Percentiles rank a stretch among this genome's conserved stretches.
Conservation (phyloP, 2,113 vertebrate species). For the Drymodes brunneopygia region DNA sequence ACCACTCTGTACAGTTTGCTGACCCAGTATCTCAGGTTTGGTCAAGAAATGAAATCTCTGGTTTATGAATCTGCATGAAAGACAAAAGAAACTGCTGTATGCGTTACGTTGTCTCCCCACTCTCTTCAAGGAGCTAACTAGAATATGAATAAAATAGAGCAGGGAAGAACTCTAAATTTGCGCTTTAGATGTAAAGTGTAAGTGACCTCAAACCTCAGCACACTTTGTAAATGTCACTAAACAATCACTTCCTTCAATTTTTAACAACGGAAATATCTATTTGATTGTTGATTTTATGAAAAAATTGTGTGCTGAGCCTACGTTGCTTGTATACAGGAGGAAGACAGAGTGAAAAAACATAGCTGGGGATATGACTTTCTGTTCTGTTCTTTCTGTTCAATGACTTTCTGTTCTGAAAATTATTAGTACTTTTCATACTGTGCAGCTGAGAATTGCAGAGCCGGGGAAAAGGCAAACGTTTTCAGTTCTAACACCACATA, state of each 20-base stretch:
- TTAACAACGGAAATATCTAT: not conserved
- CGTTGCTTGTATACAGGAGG: fast-evolving
- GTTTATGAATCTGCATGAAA: not conserved
- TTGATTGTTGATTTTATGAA: not conserved
- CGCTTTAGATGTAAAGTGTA: not conserved
- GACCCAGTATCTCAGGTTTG: not conserved
- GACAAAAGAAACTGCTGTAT: not conserved
- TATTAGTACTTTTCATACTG: not conserved
- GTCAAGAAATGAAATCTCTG: not conserved
- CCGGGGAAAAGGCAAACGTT: not conserved
- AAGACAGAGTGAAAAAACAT: not conserved
- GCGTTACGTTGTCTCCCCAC: not conserved
- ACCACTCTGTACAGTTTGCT: not conserved
- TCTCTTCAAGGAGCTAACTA: not conserved
- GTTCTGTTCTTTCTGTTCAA: not conserved
- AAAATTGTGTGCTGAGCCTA: not conserved
- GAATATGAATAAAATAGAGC: not conserved
- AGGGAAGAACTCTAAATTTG: not conserved
- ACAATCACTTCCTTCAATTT: not conserved
- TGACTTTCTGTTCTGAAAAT: not conserved
- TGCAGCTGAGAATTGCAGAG: not conserved
- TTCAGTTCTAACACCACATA: not conserved
- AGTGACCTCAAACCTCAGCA: not conserved
- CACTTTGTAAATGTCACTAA: not conserved
- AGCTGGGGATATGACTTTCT: not conserved